Evolutionary conservation across 2,113 vertebrate genomes (phyloP), one percentile per base, ranked within the genome.

Genomic region (Nyctibius bracteatus): DNA sequence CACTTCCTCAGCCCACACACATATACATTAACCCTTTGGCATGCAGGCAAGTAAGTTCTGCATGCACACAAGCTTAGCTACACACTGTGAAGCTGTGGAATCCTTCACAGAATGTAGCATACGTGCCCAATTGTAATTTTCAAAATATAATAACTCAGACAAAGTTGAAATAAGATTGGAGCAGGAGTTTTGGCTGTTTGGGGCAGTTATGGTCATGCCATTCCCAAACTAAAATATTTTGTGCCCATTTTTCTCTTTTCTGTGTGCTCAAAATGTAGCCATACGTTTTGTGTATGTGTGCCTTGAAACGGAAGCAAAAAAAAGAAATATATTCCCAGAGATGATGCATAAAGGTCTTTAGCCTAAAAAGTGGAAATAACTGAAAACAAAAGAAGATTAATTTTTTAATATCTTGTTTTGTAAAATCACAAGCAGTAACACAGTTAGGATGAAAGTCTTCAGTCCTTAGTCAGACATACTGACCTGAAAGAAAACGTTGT

Each of bases 271-370:
- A 7, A 41, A 30, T 46, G 33, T 5, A 79, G 43, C 21, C 14
- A 6, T 23, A 6, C 1, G 0, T 54, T 74, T 58, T 62, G n/a
- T 54, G 23, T n/a, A 7, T 12, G 35, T 58, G n/a, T 18, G 31
- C 49, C 87, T 89, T 65, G n/a, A 81, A 68, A 85, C 72, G 8
- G 23, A 65, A 75, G 10, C 2, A 66, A 68, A 88, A 35, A 46
- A 39, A 8, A 21, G 24, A 55, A 39, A 20, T 22, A 39, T 1
- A 3, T 65, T 63, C 47, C 62, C 51, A 79, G 44, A 67, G 35
- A 49, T 35, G 8, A 43, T 37, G 9, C 21, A 44, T 65, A 57
- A 85, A 73, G 11, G 28, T 59, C n/a, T 47, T 65, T 55, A 67
- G 49, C 8, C 58, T 70, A 46, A 84, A 83, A 86, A 47, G 12